phyloP scores from a whole-genome alignment of 2,797 vertebrate genomes.

The Hozukius guyotensis region DNA sequence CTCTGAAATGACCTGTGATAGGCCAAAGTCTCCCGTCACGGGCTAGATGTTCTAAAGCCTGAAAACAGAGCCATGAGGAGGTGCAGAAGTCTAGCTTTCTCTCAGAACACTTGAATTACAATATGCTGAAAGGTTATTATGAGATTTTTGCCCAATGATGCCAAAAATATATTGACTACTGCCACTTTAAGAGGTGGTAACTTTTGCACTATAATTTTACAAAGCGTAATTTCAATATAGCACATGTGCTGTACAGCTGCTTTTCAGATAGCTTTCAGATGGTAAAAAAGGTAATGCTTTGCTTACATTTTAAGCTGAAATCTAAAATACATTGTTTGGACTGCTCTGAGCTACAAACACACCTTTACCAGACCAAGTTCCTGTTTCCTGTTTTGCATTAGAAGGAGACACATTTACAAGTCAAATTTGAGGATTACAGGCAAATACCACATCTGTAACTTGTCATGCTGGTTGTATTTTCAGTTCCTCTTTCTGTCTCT shows the following conservation, averaged over 20 bases:
- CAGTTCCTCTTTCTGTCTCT: not conserved
- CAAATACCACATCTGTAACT: not conserved
- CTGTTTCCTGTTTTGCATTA: conserved; percentile 26
- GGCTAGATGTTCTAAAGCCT: too few species aligned
- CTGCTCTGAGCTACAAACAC: not conserved
- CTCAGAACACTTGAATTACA: too few species aligned
- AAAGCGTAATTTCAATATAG: not conserved
- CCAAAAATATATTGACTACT: too few species aligned
- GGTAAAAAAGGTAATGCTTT: not conserved
- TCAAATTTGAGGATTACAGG: conserved; percentile 50
- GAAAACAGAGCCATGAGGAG: too few species aligned
- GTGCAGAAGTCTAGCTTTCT: too few species aligned
- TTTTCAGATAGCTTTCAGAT: not conserved
- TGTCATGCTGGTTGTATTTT: not conserved
- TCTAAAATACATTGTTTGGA: not conserved
- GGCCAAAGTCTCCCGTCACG: too few species aligned
- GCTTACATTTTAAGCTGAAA: not conserved
- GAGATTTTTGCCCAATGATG: too few species aligned
- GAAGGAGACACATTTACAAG: conserved; percentile 60
- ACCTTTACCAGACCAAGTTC: not conserved
- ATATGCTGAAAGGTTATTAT: too few species aligned
- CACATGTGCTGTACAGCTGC: not conserved
- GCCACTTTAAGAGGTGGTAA: not conserved
- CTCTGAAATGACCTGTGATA: too few species aligned
- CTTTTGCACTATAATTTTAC: not conserved